phyloP scores from a whole-genome alignment of 2,797 vertebrate genomes.

The Heteromormyrus szaboi region DNA sequence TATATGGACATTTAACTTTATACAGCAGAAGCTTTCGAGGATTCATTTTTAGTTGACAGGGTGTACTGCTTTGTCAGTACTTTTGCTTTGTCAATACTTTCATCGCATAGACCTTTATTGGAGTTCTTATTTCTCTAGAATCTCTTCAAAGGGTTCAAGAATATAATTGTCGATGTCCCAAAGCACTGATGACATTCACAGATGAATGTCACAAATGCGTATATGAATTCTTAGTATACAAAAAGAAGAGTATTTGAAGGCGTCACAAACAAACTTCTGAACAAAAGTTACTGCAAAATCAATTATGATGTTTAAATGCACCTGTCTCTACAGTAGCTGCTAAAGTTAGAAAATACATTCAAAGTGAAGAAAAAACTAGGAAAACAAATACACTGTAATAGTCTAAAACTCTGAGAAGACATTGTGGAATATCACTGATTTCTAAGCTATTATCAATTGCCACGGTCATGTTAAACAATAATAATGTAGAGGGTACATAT shows the following conservation, averaged over 20 bases:
- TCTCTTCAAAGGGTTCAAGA: background rate
- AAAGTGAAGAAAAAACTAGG: background rate
- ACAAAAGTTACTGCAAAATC: background rate
- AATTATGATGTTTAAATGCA: background rate
- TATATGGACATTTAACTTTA: background rate
- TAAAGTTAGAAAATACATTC: background rate
- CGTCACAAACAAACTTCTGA: background rate
- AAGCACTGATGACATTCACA: background rate
- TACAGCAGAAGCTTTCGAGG: background rate
- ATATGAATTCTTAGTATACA: background rate
- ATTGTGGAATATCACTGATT: background rate
- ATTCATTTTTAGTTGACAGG: background rate
- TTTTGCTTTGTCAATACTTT: background rate
- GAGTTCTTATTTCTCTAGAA: background rate
- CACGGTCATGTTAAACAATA: background rate
- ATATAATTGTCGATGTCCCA: background rate
- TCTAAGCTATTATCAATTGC: background rate
- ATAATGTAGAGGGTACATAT: background rate
- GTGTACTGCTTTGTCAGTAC: background rate
- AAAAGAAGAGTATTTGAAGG: background rate
- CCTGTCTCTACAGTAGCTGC: background rate
- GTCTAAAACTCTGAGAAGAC: background rate
- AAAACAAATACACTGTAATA: background rate
- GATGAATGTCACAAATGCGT: background rate
- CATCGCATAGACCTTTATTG: background rate